Evolutionary conservation across 1,140 invertebrate species (phyloP), one percentile per base, ranked within the genome.

Genomic region (Batillaria attramentaria): DNA sequence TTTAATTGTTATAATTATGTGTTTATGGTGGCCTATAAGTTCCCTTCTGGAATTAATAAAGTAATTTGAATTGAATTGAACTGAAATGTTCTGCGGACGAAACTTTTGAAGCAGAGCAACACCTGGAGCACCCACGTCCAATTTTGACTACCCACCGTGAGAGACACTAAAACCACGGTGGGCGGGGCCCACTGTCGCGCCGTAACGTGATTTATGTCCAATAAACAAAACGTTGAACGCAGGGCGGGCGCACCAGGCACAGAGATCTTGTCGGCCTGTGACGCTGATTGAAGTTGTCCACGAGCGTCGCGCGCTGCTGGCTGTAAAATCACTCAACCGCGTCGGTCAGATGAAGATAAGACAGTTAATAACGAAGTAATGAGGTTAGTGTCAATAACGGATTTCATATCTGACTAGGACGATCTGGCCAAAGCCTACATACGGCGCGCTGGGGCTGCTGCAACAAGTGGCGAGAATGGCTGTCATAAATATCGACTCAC

Each of bases 301-400:
- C 33, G 41, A 37, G 16, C 69, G 16, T 28, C 37, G 35, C 69
- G 4, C 69, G n/a, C 69, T 16, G 41, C 20, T 46, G 31, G 3
- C n/a, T 18, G 10, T n/a, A 2, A 10, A 46, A 31, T 43, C 43
- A 43, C 18, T 50, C 42, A 50, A 43, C 24, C 70, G 42, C 50
- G 8, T n/a, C n/a, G n/a, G 43, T 33, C 39, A 13, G 70, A 46
- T 72, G 41, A 16, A n/a, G 4, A 33, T 43, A 20, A 16, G 43
- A 50, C 18, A 16, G 2, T 10, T 13, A 72, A 72, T 72, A 16
- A 46, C 42, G 42, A 16, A 41, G 28, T 72, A 72, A 72, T 46
- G 41, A 72, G 18, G 41, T 72, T 50, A 72, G 57, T 62, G 57
- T 62, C 57, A 62, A 72, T 39, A 50, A 28, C 42, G 42, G 43